These are phyloP conservation scores for Epinotia nisella DNA, from an alignment of 2,888 invertebrate species.

Conservation along the genomic window DNA sequence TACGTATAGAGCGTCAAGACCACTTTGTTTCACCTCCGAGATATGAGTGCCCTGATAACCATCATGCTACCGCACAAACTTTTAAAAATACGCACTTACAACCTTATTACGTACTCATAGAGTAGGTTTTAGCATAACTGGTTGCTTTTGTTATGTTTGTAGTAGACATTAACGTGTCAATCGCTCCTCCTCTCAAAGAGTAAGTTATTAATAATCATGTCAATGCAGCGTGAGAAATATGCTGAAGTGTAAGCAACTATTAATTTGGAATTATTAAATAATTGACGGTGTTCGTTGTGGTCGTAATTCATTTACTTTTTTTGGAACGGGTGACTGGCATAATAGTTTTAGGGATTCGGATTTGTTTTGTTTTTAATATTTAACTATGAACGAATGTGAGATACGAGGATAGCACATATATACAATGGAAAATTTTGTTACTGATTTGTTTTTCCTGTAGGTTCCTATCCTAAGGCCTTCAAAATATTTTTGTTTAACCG, in stretches of 20 bases:
- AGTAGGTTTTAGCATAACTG: slow-evolving; percentile 47
- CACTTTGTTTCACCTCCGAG: slow-evolving; percentile 76
- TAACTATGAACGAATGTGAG: slow-evolving; percentile 2
- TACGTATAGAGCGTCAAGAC: slow-evolving; percentile 72
- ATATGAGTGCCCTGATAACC: slow-evolving; percentile 71
- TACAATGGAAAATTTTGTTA: too few relatives aligned
- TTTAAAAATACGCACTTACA: slow-evolving; percentile 41
- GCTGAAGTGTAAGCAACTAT: slow-evolving; percentile 72
- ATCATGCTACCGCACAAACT: slow-evolving; percentile 60
- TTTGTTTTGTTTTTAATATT: slow-evolving; percentile 46
- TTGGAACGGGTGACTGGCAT: slow-evolving; percentile 67
- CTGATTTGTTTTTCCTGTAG: too few relatives aligned
- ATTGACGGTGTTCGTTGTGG: slow-evolving; percentile 73
- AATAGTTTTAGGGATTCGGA: slow-evolving; percentile 50
- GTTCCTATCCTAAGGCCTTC: too few relatives aligned
- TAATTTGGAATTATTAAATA: slow-evolving; percentile 79
- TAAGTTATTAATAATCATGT: slow-evolving; percentile 80
- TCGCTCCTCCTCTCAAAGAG: slow-evolving; percentile 67
- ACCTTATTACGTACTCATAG: slow-evolving; percentile 48
- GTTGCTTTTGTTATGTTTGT: slow-evolving; percentile 49
- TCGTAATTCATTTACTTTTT: slow-evolving; percentile 76
- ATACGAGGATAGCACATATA: neutral
- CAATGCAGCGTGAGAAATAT: slow-evolving; percentile 80
- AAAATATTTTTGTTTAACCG: too few relatives aligned
- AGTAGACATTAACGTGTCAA: slow-evolving; percentile 78